Evolutionary conservation across 2,113 vertebrate genomes (phyloP).

Genomic region (Steatornis caripensis): DNA sequence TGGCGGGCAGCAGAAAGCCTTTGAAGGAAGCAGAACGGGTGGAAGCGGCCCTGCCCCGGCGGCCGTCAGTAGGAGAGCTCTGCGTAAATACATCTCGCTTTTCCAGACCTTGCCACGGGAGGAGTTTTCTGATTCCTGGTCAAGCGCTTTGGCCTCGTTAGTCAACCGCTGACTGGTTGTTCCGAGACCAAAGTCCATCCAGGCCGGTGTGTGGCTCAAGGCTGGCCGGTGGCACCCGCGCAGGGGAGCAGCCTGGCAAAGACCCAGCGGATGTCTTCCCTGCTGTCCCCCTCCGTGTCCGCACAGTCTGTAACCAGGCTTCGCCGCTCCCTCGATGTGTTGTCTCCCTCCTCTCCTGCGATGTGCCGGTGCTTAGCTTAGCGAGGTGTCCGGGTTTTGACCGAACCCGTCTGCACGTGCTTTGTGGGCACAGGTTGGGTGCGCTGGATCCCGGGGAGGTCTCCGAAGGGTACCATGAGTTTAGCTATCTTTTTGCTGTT

Average conservation of each 20-base stretch:
- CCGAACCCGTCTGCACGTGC: not conserved
- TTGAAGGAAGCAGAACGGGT: not conserved
- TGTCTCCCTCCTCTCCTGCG: not conserved
- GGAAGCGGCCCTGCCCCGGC: not conserved
- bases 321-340: not conserved
- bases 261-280: not conserved
- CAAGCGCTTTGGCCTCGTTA: not conserved
- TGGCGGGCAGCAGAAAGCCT: not conserved
- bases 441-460: not conserved
- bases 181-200: slow-evolving; percentile 15
- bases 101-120: not conserved
- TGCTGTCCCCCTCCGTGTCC: rapidly evolving
- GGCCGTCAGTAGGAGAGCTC: not conserved
- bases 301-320: not conserved
- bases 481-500: not conserved
- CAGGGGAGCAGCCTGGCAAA: not conserved
- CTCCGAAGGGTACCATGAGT: not conserved
- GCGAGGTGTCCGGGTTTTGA: too few relatives aligned
- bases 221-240: not conserved
- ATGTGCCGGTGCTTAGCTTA: not conserved
- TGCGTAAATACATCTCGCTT: not conserved
- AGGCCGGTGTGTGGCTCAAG: not conserved
- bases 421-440: not conserved
- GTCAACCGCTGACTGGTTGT: not conserved
- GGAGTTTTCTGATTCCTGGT: not conserved